Evolutionary conservation across 2,888 invertebrate genomes (phyloP).

Genomic region (Nemapogon koenigi): DNA sequence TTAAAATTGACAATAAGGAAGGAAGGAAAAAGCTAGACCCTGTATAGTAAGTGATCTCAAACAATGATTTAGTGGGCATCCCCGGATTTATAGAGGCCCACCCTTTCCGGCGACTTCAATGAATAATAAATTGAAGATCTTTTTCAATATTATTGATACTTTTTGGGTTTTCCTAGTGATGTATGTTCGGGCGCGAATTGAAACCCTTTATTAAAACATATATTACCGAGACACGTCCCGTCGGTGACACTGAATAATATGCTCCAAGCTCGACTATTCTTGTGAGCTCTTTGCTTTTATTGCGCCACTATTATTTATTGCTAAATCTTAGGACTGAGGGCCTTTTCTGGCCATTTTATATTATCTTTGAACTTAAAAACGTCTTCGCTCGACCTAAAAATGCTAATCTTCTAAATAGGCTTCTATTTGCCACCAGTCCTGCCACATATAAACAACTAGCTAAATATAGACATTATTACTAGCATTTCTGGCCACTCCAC

Average conservation of each 20-base stretch:
- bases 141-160: slow-evolving; percentile 57
- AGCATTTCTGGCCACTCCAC: too few relatives aligned
- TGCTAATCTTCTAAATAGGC: too few relatives aligned
- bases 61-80: slow-evolving; percentile 56
- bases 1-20: too few relatives aligned
- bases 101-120: slow-evolving; percentile 47
- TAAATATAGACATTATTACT: too few relatives aligned
- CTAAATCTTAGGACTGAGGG: slow-evolving; percentile 28
- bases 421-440: too few relatives aligned
- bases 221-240: slow-evolving; percentile 54
- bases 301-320: slow-evolving; percentile 48
- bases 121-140: slow-evolving; percentile 60
- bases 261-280: slow-evolving; percentile 38
- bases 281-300: slow-evolving; percentile 46
- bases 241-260: slow-evolving; percentile 59
- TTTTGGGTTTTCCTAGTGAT: slow-evolving; percentile 45
- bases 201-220: slow-evolving; percentile 65
- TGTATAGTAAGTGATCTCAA: too few relatives aligned
- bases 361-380: too few relatives aligned
- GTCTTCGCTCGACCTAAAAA: too few relatives aligned
- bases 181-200: slow-evolving; percentile 54
- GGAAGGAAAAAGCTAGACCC: too few relatives aligned
- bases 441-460: too few relatives aligned
- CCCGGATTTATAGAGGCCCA: slow-evolving; percentile 43
- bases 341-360: too few relatives aligned